Conservation (phyloP, 2,888 invertebrate genomes). For the Aquatica leii region DNA sequence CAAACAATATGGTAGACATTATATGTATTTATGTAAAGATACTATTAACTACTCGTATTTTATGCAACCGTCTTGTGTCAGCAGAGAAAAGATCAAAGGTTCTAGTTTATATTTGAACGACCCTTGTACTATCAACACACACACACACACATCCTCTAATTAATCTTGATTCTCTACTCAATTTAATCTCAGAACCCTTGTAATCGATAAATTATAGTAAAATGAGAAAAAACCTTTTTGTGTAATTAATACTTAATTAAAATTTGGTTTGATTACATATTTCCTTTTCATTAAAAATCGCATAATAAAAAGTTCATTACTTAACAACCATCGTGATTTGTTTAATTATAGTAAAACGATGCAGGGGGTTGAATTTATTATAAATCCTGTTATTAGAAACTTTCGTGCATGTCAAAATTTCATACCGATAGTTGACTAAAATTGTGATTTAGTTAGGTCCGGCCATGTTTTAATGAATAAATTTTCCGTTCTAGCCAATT, state of each 20-base stretch:
- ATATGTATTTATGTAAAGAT: too few relatives aligned
- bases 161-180: too few relatives aligned
- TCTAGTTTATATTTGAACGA: too few relatives aligned
- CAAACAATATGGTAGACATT: too few relatives aligned
- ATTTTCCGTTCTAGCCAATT: conserved; percentile 4
- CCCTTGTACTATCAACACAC: too few relatives aligned
- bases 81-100: too few relatives aligned
- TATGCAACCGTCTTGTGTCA: too few relatives aligned
- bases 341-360: neutral
- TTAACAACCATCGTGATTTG: neutral
- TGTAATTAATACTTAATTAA: neutral
- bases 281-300: neutral
- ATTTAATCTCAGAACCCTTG: too few relatives aligned
- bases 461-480: conserved; percentile 8
- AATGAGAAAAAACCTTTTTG: neutral
- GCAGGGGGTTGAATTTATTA: conserved; percentile 1
- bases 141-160: too few relatives aligned
- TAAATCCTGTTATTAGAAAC: neutral
- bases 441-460: conserved; percentile 7
- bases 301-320: neutral
- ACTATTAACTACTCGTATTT: too few relatives aligned
- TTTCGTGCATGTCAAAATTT: conserved; percentile 4
- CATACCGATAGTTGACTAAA: conserved; percentile 11
- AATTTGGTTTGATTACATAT: neutral
- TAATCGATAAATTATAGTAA: too few relatives aligned